These are phyloP conservation scores for Bovichtus diacanthus DNA, from an alignment of 2,797 vertebrate species.

Conservation along the genomic window DNA sequence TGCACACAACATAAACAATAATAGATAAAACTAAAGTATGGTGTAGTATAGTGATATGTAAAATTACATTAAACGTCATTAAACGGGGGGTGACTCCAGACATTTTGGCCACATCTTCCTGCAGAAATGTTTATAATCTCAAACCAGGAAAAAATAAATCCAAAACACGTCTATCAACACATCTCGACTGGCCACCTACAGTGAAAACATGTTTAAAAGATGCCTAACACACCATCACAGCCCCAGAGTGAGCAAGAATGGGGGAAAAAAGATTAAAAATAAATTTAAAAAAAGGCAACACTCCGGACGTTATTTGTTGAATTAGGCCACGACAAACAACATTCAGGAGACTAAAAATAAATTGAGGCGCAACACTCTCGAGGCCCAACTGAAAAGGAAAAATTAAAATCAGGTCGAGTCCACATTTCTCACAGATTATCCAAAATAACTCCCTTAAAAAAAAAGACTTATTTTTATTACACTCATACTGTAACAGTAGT, in stretches of 20 bases:
- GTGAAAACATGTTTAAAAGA: background rate
- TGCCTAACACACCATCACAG: background rate
- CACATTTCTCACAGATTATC: constrained; percentile 37
- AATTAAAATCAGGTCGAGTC: constrained; percentile 48
- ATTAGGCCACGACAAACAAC: constrained; percentile 53
- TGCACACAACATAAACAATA: no score
- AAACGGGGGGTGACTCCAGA: background rate
- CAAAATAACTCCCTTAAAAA: constrained; percentile 8
- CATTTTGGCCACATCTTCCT: background rate
- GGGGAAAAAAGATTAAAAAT: background rate
- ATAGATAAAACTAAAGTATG: no score
- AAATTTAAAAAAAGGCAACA: background rate
- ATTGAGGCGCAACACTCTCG: constrained; percentile 21
- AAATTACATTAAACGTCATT: no score
- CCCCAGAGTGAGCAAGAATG: background rate
- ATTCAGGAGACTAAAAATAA: constrained; percentile 53
- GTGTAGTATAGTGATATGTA: no score
- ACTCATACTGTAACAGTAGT: background rate
- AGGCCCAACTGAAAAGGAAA: constrained; percentile 44
- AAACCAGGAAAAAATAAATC: background rate
- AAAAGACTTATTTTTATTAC: background rate
- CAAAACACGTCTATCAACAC: background rate
- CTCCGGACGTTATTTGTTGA: constrained; percentile 44
- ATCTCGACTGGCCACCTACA: background rate
- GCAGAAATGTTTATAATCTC: background rate